Conservation (phyloP, 37 sponge, comb jelly and placozoan species). For the Hexactinellida sp. region DNA sequence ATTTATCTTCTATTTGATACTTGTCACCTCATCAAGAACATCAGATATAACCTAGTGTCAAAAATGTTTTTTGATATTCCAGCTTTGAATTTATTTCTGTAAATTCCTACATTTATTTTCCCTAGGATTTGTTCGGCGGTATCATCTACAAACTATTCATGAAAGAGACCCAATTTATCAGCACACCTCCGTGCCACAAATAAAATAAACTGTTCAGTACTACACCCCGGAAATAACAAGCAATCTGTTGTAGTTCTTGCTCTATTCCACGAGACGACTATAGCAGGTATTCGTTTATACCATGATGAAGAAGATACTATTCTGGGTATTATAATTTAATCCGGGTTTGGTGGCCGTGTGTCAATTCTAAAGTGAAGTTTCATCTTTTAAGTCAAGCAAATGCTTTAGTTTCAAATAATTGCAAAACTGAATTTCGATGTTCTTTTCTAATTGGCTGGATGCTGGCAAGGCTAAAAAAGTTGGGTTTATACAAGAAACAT, state of each 20-base stretch:
- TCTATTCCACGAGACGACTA: neutral
- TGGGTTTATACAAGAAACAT: neutral
- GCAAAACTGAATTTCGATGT: neutral
- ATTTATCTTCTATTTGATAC: neutral
- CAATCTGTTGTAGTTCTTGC: slow-evolving; percentile 11
- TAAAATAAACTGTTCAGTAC: neutral
- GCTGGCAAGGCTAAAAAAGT: neutral
- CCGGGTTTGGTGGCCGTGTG: neutral
- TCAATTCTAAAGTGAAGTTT: neutral
- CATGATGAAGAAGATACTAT: neutral
- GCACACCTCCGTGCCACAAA: slow-evolving; percentile 13
- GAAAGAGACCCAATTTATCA: neutral
- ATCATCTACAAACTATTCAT: neutral
- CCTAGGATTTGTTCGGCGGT: neutral
- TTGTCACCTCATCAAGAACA: slow-evolving; percentile 6
- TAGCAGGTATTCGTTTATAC: neutral
- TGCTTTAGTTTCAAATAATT: neutral
- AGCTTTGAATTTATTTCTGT: neutral
- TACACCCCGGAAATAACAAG: neutral
- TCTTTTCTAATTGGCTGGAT: neutral
- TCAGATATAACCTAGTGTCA: neutral
- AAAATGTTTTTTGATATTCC: neutral
- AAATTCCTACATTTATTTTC: neutral
- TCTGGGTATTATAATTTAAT: neutral
- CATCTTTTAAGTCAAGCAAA: neutral